These are phyloP conservation scores for Rallus crepitans DNA, from an alignment of 2,797 vertebrate species.

Conservation along the genomic window DNA sequence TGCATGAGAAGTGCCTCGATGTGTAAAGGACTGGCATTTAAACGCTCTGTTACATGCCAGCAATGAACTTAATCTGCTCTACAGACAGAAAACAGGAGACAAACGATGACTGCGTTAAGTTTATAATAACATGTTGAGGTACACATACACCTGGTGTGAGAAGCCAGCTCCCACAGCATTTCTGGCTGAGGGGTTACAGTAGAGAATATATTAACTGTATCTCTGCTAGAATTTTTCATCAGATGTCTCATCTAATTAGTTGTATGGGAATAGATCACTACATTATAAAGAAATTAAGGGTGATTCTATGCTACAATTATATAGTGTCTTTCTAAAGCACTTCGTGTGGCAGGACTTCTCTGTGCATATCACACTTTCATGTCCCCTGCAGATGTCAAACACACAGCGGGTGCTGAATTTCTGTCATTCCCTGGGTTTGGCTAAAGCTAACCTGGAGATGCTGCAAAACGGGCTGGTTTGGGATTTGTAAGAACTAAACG, in stretches of 20 bases:
- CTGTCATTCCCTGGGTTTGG: not conserved
- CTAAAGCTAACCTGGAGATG: not conserved
- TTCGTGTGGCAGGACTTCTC: not conserved
- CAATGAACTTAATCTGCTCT: not conserved
- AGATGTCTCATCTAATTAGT: not conserved
- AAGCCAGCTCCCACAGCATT: not conserved
- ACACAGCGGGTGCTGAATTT: not conserved
- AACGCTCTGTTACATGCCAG: not conserved
- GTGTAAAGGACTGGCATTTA: not conserved
- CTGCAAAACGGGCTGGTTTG: not conserved
- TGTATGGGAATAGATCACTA: not conserved
- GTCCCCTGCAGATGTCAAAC: not conserved
- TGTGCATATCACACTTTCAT: not conserved
- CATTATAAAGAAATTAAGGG: not conserved
- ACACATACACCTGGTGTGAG: fast-evolving
- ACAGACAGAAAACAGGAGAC: not conserved
- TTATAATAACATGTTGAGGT: not conserved
- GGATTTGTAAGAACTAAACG: not conserved
- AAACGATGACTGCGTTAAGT: not conserved
- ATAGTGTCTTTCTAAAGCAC: not conserved
- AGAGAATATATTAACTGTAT: not conserved
- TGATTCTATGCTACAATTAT: not conserved
- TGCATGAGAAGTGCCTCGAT: not conserved
- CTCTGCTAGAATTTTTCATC: not conserved
- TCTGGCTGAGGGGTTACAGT: not conserved